Percentiles rank a stretch among this genome's conserved stretches.
phyloP scores from a whole-genome alignment of 1,140 invertebrate genomes.

The Atta cephalotes region DNA sequence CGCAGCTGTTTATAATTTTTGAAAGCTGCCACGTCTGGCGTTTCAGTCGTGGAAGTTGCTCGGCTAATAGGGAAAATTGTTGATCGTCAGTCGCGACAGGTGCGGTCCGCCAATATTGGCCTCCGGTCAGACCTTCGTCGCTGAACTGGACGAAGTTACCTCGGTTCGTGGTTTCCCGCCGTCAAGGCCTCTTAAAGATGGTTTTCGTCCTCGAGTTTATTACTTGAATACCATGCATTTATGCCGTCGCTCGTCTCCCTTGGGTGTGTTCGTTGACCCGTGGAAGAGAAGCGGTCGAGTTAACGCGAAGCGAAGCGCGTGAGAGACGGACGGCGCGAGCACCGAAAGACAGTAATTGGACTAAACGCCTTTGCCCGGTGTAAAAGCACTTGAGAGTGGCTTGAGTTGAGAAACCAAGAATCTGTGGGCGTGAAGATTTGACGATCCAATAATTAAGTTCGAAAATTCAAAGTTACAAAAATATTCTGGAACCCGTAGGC shows the following conservation, averaged over 20 bases:
- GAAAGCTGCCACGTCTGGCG: slow-evolving; percentile 14
- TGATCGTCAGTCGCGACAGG: slow-evolving; percentile 53
- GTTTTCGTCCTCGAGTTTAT: slow-evolving; percentile 66
- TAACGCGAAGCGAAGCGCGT: slow-evolving; percentile 62
- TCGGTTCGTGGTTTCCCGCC: slow-evolving; percentile 67
- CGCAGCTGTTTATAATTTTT: slow-evolving; percentile 28
- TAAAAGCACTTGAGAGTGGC: slow-evolving; percentile 49
- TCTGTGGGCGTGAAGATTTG: slow-evolving; percentile 31
- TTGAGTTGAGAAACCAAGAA: slow-evolving; percentile 18
- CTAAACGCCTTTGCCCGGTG: slow-evolving; percentile 61
- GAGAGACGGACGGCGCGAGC: slow-evolving; percentile 55
- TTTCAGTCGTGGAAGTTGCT: slow-evolving; percentile 19
- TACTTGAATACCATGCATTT: slow-evolving; percentile 67
- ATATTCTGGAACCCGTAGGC: neutral
- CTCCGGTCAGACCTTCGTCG: slow-evolving; percentile 59
- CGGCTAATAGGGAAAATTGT: slow-evolving; percentile 54
- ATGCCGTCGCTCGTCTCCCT: slow-evolving; percentile 67
- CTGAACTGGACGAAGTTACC: slow-evolving; percentile 55
- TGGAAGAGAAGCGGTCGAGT: slow-evolving; percentile 57
- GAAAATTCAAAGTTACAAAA: neutral
- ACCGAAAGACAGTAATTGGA: slow-evolving; percentile 61
- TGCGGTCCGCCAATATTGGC: slow-evolving; percentile 48
- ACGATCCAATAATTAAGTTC: slow-evolving; percentile 44
- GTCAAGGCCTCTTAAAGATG: slow-evolving; percentile 71
- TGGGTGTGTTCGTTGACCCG: slow-evolving; percentile 57